Evolutionary conservation across 2,888 invertebrate genomes (phyloP).

Genomic region (Drosophila yooni): DNA sequence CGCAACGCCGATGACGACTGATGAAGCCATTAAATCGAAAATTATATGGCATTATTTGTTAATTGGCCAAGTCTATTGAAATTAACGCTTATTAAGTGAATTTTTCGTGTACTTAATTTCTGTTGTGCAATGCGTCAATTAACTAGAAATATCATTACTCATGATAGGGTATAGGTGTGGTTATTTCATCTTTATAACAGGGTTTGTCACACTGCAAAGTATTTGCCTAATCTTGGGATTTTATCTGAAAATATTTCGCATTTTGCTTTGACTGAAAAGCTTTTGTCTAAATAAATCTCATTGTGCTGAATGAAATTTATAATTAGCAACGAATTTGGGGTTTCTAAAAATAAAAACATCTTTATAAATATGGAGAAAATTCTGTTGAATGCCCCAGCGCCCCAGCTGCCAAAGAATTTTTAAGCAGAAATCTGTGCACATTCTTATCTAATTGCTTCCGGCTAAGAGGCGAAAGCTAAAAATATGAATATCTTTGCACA

Average conservation of each 20-base stretch:
- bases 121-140: not conserved
- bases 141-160: constrained; percentile 9
- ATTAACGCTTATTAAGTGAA: constrained; percentile 56
- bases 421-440: constrained; percentile 23
- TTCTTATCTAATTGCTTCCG: constrained; percentile 69
- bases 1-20: constrained; percentile 28
- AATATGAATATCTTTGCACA: constrained; percentile 17
- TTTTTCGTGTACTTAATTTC: not conserved
- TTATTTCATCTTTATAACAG: not conserved
- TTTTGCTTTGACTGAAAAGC: not conserved
- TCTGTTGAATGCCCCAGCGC: constrained; percentile 38
- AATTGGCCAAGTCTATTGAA: constrained; percentile 74
- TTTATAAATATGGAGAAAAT: constrained; percentile 22
- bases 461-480: constrained; percentile 39
- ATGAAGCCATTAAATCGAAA: constrained; percentile 79
- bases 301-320: not conserved
- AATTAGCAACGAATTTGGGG: not conserved
- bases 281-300: not conserved
- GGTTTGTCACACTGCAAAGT: not conserved
- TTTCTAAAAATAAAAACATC: constrained; percentile 26
- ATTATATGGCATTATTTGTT: constrained; percentile 66
- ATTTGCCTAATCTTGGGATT: not conserved
- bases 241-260: not conserved
- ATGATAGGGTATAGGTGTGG: not conserved
- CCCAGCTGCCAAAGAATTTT: constrained; percentile 20